These are phyloP conservation scores for Dryadula phaetusa DNA, from an alignment of 2,888 invertebrate genomes.

Conservation along the genomic window DNA sequence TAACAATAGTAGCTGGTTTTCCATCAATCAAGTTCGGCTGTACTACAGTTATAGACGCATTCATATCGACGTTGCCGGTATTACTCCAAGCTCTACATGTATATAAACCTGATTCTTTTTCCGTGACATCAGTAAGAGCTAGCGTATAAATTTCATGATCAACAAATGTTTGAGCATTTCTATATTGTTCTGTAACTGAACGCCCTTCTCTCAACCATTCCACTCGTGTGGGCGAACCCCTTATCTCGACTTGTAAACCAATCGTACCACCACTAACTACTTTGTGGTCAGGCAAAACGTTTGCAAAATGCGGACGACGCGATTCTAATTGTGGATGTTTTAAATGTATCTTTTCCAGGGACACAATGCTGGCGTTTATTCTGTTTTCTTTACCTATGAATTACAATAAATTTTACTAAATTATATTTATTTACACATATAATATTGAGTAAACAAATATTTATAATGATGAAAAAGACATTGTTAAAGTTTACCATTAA, in stretches of 20 bases:
- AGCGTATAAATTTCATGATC: constrained; percentile 89
- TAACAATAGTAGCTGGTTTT: constrained; percentile 91
- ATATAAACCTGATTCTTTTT: constrained; percentile 90
- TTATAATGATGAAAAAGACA: constrained; percentile 2
- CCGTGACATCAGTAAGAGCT: constrained; percentile 88
- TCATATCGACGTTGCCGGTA: constrained; percentile 89
- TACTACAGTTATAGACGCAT: constrained; percentile 89
- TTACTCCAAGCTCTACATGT: constrained; percentile 90
- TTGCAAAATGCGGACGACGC: constrained; percentile 88
- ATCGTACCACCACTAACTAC: constrained; percentile 91
- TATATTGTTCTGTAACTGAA: constrained; percentile 82
- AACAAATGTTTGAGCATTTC: constrained; percentile 87
- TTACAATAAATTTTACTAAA: too few species aligned
- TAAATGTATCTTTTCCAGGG: constrained; percentile 64
- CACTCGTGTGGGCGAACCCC: constrained; percentile 88
- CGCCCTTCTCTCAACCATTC: constrained; percentile 89
- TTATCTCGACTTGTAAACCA: constrained; percentile 92
- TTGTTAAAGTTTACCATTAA: constrained; percentile 79
- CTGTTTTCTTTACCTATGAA: constrained; percentile 65
- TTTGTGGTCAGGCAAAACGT: constrained; percentile 87
- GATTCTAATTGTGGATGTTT: constrained; percentile 72
- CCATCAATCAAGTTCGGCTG: constrained; percentile 86
- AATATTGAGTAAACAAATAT: constrained; percentile 40
- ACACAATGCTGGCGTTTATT: constrained; percentile 63
- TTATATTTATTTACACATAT: not conserved